A percentile compares a stretch with the other conserved stretches of the same genome.
Conservation (phyloP, 2,797 vertebrate genomes). For the Sebastiscus tertius region DNA sequence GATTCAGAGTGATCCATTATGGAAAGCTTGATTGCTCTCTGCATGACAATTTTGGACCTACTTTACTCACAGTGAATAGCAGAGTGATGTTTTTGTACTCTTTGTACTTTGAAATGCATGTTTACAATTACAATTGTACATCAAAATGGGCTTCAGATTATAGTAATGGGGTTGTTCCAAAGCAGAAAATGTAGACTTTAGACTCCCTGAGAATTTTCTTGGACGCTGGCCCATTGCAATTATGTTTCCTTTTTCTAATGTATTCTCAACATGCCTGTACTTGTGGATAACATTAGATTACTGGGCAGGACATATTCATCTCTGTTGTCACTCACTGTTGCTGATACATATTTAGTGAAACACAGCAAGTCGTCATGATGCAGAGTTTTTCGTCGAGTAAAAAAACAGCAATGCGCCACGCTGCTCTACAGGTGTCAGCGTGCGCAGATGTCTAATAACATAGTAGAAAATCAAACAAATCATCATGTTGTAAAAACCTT, state of each 20-base stretch:
- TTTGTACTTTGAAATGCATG: conserved; percentile 23
- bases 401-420: background rate
- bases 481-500: background rate
- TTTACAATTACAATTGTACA: conserved; percentile 15
- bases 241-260: background rate
- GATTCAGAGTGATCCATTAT: conserved; percentile 8
- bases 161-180: conserved; percentile 19
- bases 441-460: background rate
- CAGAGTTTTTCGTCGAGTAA: background rate
- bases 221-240: conserved; percentile 17
- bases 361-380: background rate
- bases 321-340: background rate
- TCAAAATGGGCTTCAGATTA: conserved; percentile 11
- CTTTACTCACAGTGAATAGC: conserved; percentile 22
- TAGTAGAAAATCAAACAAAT: background rate
- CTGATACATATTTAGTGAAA: conserved; percentile 10
- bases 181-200: conserved; percentile 16
- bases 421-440: background rate
- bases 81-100: conserved; percentile 11
- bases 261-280: background rate
- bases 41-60: conserved; percentile 22
- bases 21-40: conserved; percentile 21
- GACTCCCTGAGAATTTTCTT: conserved; percentile 2
- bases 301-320: background rate
- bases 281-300: conserved; percentile 16